Base-by-base conservation (phyloP, 2,888 invertebrate genomes). In the Luffia ferchaultella region DNA sequence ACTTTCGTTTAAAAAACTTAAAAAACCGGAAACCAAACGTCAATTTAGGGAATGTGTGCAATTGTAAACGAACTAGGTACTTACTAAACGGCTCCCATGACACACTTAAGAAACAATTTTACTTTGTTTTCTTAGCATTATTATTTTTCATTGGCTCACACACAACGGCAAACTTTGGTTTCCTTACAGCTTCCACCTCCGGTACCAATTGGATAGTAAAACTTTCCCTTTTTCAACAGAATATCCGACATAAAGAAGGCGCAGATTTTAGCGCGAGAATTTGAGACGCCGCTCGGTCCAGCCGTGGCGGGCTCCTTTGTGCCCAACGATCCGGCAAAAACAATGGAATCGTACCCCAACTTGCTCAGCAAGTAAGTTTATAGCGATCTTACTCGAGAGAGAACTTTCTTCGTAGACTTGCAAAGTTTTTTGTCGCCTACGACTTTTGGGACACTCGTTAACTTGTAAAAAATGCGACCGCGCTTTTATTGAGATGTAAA, bases 221-320 rank as follows among this genome's bases (percentile, higher is more conserved):
- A n/a, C 16, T 42, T 51, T 45, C 49, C 55, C 53, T 12, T 46
- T 56, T 54, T 54, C 70, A 73, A 12, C 74, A 88, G 88, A 49
- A 74, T 90, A 62, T 85, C 88, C 53, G 92, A 93, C 62, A 87
- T 93, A 60, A 87, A 91, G 69, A 88, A 87, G 58, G 86, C 88
- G 46, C 87, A 87, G 56, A 87, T 88, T 50, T 66, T 86, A 45
- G 86, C 89, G 2, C 88, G 91, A 17, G 87, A 90, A 62, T 96
- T 93, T 73, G 89, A 92, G 61, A 93, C 94, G n/a, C 90, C 92
- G 5, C 90, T 94, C 62, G 96, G 95, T 1, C 97, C 97, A 2
- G 89, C 93, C 30, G 90, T 96, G 20, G 96, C 97, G 62, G 92
- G 93, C 20, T 89, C 91, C 48, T 92, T 95, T 55, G 90, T 96